phyloP scores from a whole-genome alignment of 2,113 vertebrate genomes.

The Dromaius novaehollandiae region DNA sequence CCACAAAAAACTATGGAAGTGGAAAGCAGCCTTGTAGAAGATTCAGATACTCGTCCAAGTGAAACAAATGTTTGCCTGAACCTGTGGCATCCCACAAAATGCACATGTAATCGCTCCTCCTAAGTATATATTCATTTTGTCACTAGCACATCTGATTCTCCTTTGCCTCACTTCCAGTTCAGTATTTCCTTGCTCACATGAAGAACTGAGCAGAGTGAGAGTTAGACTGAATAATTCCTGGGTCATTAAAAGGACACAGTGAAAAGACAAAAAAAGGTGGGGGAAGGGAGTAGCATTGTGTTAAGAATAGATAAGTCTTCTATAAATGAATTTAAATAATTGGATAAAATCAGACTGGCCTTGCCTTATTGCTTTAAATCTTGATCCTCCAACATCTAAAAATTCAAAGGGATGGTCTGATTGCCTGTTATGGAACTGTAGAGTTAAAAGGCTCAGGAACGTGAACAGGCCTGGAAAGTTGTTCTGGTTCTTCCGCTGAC shows the following conservation, averaged over 20 bases:
- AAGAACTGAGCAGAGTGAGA: not conserved
- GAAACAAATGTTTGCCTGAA: not conserved
- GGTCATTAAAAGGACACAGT: not conserved
- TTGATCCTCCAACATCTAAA: not conserved
- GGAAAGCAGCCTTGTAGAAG: not conserved
- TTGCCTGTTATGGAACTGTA: not conserved
- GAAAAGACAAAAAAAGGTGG: not conserved
- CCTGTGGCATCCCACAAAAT: not conserved
- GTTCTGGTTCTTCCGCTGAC: not conserved
- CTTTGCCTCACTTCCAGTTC: not conserved
- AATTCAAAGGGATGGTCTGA: not conserved
- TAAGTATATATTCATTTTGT: not conserved
- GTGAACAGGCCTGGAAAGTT: not conserved
- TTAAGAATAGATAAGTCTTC: not conserved
- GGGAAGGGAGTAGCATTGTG: not conserved
- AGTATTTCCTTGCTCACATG: not conserved
- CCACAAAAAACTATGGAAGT: not conserved
- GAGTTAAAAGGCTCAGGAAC: not conserved
- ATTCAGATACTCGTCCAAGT: not conserved
- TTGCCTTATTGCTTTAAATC: not conserved
- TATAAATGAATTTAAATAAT: not conserved
- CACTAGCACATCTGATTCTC: not conserved
- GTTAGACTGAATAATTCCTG: not conserved
- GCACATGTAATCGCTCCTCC: not conserved
- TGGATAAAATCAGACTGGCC: not conserved